phyloP scores from a whole-genome alignment of 1,140 invertebrate genomes.

The Goniozus legneri region DNA sequence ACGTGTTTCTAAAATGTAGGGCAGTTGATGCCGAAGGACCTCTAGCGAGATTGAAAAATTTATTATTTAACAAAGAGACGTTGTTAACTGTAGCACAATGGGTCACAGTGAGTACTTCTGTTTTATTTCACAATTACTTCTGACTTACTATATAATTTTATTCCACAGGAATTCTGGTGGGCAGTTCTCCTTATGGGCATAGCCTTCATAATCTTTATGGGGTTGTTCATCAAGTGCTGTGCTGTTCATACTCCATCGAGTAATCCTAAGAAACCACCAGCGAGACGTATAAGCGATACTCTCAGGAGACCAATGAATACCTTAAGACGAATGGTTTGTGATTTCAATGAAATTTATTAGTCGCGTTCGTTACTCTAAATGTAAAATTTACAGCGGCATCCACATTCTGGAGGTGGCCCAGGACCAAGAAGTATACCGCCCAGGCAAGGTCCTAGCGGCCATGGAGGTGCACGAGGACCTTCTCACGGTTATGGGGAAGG shows the following conservation, averaged over 20 bases:
- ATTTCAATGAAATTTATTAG: conserved; percentile 4
- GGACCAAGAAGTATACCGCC: conserved; percentile 58
- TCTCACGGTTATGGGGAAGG: conserved; percentile 69
- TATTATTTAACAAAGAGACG: conserved; percentile 90
- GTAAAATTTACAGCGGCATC: conserved; percentile 38
- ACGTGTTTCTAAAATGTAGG: conserved; percentile 96
- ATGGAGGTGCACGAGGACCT: conserved; percentile 53
- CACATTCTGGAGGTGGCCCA: conserved; percentile 50
- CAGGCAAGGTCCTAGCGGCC: conserved; percentile 33
- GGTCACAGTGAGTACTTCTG: conserved; percentile 65
- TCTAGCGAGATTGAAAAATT: conserved; percentile 91
- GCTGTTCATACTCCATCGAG: conserved; percentile 98
- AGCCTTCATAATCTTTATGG: conserved; percentile 92
- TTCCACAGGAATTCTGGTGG: conserved; percentile 89
- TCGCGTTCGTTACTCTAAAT: not conserved
- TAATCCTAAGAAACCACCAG: conserved; percentile 89
- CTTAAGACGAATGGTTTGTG: conserved; percentile 71
- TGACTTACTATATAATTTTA: conserved; percentile 14
- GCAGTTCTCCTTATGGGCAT: conserved; percentile 89
- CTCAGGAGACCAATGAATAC: conserved; percentile 85
- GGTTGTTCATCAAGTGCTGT: conserved; percentile 98
- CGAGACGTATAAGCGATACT: conserved; percentile 81
- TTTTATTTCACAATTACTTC: conserved; percentile 14
- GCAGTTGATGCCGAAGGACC: conserved; percentile 98
- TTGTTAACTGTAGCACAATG: conserved; percentile 81